These are phyloP conservation scores for Chelonus insularis DNA, from an alignment of 1,140 invertebrate species.

Conservation along the genomic window DNA sequence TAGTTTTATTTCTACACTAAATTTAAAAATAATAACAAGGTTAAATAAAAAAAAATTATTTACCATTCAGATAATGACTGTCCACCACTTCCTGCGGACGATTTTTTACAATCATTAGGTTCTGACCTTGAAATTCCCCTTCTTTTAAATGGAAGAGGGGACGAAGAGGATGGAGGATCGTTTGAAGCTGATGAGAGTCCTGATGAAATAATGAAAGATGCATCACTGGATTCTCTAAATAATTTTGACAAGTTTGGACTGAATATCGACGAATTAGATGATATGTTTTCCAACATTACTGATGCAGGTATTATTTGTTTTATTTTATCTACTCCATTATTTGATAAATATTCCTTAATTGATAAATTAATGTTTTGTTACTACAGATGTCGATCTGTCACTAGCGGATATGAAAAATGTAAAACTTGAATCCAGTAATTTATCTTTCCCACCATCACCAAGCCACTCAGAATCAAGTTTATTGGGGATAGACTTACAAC, in stretches of 20 bases:
- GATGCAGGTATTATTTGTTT: slow-evolving; percentile 9
- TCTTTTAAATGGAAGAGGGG: slow-evolving; percentile 33
- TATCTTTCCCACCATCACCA: slow-evolving; percentile 42
- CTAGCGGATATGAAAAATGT: slow-evolving; percentile 14
- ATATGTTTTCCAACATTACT: slow-evolving; percentile 22
- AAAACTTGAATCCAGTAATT: slow-evolving; percentile 42
- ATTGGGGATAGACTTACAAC: too few relatives aligned
- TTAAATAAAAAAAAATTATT: slow-evolving; percentile 21
- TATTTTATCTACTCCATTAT: neutral
- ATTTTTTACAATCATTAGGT: slow-evolving; percentile 47
- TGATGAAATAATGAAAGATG: slow-evolving; percentile 39
- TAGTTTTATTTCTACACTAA: too few relatives aligned
- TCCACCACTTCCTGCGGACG: slow-evolving; percentile 37
- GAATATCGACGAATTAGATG: slow-evolving; percentile 26
- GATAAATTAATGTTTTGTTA: too few relatives aligned
- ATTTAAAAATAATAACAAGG: too few relatives aligned
- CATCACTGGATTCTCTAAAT: slow-evolving; percentile 22
- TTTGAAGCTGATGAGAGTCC: slow-evolving; percentile 32
- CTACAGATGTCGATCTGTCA: slow-evolving; percentile 1
- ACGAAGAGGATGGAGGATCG: slow-evolving; percentile 37
- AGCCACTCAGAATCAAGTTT: slow-evolving; percentile 44
- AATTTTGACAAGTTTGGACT: slow-evolving; percentile 31
- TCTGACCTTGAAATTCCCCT: slow-evolving; percentile 47
- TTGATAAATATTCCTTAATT: too few relatives aligned
- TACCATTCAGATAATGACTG: slow-evolving; percentile 38